Evolutionary conservation across 2,797 vertebrate genomes (phyloP).

Genomic region (Gymnoscopelus microlampas): DNA sequence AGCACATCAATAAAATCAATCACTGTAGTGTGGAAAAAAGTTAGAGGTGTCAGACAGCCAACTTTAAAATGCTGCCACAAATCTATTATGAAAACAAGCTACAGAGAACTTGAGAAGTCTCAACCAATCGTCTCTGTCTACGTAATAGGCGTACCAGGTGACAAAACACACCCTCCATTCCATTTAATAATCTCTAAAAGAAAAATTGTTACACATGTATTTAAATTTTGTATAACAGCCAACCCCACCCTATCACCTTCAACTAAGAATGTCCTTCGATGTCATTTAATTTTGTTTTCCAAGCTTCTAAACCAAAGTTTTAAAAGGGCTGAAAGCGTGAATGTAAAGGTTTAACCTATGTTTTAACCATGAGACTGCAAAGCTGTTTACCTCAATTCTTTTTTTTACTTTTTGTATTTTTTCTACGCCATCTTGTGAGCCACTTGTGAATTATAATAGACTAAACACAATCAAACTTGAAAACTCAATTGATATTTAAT

Average conservation of each 20-base stretch:
- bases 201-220: no score
- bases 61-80: no score
- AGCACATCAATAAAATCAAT: no score
- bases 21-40: neutral
- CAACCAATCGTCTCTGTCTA: neutral
- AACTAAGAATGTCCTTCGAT: constrained; percentile 26
- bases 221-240: no score
- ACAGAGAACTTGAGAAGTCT: neutral
- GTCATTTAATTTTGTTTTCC: constrained; percentile 3
- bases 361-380: constrained; percentile 50
- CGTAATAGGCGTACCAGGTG: neutral
- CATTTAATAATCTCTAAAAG: no score
- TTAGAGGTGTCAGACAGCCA: no score
- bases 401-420: constrained; percentile 14
- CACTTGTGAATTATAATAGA: constrained; percentile 6
- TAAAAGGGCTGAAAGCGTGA: constrained; percentile 37
- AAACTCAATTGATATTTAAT: constrained; percentile 10
- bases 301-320: constrained; percentile 18
- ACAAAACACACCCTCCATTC: neutral
- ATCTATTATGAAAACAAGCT: neutral
- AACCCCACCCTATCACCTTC: no score
- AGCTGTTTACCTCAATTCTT: constrained; percentile 13
- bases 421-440: constrained; percentile 22
- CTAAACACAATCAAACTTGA: constrained; percentile 2
- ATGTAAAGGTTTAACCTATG: constrained; percentile 40